phyloP scores from a whole-genome alignment of 1,140 invertebrate genomes.

The Battus philenor region DNA sequence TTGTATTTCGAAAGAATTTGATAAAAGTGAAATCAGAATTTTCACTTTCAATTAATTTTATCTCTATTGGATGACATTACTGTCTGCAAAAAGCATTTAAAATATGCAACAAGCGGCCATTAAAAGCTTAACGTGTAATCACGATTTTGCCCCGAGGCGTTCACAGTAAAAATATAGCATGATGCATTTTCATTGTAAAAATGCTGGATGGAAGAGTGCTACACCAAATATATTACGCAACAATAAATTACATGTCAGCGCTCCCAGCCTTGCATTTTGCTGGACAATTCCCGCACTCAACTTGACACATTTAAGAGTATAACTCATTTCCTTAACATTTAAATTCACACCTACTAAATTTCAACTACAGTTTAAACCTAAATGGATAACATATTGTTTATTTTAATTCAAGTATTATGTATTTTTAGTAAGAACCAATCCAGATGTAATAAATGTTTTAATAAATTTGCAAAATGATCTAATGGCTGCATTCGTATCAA shows the following conservation, averaged over 20 bases:
- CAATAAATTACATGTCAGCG: slow-evolving; percentile 15
- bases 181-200: slow-evolving; percentile 15
- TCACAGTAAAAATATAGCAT: slow-evolving; percentile 8
- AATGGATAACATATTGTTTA: no score
- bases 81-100: slow-evolving; percentile 5
- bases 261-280: slow-evolving; percentile 15
- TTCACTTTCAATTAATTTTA: no score
- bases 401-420: slow-evolving; percentile 2
- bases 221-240: slow-evolving; percentile 13
- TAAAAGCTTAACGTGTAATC: slow-evolving; percentile 13
- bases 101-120: slow-evolving; percentile 10
- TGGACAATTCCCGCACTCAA: slow-evolving; percentile 13
- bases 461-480: no score
- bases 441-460: not conserved
- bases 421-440: not conserved
- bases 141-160: slow-evolving; percentile 10
- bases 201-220: slow-evolving; percentile 5
- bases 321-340: slow-evolving; percentile 18
- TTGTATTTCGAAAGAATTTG: no score
- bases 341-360: slow-evolving; percentile 16
- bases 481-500: no score
- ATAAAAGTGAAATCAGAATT: no score
- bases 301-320: slow-evolving; percentile 18
- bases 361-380: slow-evolving; percentile 3
- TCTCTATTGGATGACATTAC: not conserved